Evolutionary conservation across 2,113 vertebrate species (phyloP), one percentile per base, ranked within the genome.

Genomic region (Ceyx margarethae): DNA sequence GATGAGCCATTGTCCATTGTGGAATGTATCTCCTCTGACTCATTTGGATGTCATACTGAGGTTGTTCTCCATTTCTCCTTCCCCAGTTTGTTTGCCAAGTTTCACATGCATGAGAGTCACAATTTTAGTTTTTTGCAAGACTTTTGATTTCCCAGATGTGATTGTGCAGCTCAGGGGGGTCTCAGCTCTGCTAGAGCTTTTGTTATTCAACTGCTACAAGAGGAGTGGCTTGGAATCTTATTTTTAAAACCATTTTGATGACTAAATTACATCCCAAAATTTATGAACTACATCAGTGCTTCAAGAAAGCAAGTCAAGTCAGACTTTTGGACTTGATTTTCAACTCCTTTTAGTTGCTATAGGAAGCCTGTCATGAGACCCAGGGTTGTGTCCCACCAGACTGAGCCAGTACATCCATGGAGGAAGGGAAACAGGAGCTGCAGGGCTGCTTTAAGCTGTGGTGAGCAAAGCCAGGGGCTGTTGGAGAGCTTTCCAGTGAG

Each of bases 31-130:
- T 94, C 74, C 86, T 94, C 61, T 85, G 83, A 67, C 50, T 91
- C 92, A 72, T 68, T 87, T 82, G 91, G 74, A 77, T 91, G 94
- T 91, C 91, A 79, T 93, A 76, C 65, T 89, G 89, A 95, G 82
- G 87, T 94, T 91, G 79, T 95, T 95, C 76, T 96, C 88, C 90
- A 87, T 95, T 94, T 96, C 73, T 87, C 92, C 78, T 93, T 74
- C 89, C 89, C 85, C 93, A 85, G 60, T 95, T 96, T 94, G 93
- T 95, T 95, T 95, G 93, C 91, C 54, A 85, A 93, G 90, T 96
- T 96, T 90, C 95, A 93, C 85, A 65, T 95, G 96, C 94, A 95
- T 86, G 95, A 93, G 69, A 93, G 53, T 96, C 95, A 96, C 29
- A 45, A 35, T 35, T 92, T 76, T 95, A 94, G 95, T 95, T 42